Conservation (phyloP, 2,113 vertebrate species). For the Etheostoma spectabile region DNA sequence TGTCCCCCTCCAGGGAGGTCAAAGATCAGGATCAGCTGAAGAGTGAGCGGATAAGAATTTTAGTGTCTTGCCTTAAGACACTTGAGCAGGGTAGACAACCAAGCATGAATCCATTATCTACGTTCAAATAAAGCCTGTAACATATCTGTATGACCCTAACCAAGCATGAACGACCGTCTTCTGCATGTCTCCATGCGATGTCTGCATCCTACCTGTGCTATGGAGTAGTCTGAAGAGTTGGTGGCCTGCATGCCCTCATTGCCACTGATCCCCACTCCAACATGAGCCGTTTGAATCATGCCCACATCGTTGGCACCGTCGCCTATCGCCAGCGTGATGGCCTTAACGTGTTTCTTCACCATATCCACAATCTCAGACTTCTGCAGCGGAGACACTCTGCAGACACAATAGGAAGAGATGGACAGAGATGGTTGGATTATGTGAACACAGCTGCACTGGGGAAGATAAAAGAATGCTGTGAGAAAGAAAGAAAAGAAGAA, state of each 20-base stretch:
- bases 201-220: conserved; percentile 91
- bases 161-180: neutral
- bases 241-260: conserved; percentile 99
- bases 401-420: neutral
- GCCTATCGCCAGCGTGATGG: conserved; percentile 97
- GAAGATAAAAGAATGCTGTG: conserved; percentile 14
- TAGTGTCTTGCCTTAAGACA: conserved; percentile 26
- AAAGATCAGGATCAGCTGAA: conserved; percentile 47
- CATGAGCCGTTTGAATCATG: conserved; percentile 98
- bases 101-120: conserved; percentile 7
- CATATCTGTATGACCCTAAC: conserved; percentile 1
- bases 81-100: conserved; percentile 3
- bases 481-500: conserved; percentile 21
- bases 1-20: conserved; percentile 39
- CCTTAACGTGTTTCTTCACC: conserved; percentile 98
- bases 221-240: conserved; percentile 98
- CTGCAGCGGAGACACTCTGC: conserved; percentile 97
- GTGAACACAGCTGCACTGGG: conserved; percentile 14
- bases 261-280: conserved; percentile 97
- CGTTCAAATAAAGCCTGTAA: conserved; percentile 9
- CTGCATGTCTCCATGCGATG: neutral
- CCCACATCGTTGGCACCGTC: conserved; percentile 98
- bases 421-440: neutral
- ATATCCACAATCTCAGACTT: conserved; percentile 99
- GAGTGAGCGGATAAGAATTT: conserved; percentile 22